A percentile compares a stretch with the other conserved stretches of the same genome.
Evolutionary conservation across 2,113 vertebrate species (phyloP).

Genomic region (Burhinus bistriatus): DNA sequence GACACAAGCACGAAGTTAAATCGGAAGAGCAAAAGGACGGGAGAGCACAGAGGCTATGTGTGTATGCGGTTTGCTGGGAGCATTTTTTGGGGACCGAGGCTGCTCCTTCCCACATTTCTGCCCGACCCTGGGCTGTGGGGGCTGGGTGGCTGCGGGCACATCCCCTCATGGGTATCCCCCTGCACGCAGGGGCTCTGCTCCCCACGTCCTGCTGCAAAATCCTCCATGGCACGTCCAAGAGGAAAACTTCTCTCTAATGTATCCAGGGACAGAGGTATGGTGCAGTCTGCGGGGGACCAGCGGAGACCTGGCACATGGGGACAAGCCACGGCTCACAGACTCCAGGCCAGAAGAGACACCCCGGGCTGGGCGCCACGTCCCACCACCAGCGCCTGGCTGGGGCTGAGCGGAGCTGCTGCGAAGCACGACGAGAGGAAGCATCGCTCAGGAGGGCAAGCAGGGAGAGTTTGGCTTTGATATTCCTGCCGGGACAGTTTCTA

Average conservation of each 20-base stretch:
- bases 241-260: neutral
- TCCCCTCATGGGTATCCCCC: neutral
- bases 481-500: neutral
- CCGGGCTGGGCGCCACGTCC: accelerated
- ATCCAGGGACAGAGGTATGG: neutral
- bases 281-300: too few species aligned
- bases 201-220: neutral
- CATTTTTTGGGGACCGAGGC: neutral
- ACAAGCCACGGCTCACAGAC: accelerated
- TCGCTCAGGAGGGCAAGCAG: accelerated
- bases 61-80: neutral
- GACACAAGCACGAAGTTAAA: neutral
- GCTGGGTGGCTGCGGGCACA: neutral
- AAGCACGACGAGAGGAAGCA: accelerated
- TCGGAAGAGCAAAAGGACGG: accelerated
- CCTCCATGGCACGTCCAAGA: neutral
- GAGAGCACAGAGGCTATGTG: neutral
- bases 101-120: neutral
- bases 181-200: neutral
- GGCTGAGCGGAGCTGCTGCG: accelerated
- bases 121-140: neutral
- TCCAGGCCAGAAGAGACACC: neutral
- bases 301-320: neutral
- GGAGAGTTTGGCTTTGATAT: neutral
- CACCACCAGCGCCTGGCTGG: neutral